Evolutionary conservation across 2,888 invertebrate genomes (phyloP).

Genomic region (Noctua pronuba): DNA sequence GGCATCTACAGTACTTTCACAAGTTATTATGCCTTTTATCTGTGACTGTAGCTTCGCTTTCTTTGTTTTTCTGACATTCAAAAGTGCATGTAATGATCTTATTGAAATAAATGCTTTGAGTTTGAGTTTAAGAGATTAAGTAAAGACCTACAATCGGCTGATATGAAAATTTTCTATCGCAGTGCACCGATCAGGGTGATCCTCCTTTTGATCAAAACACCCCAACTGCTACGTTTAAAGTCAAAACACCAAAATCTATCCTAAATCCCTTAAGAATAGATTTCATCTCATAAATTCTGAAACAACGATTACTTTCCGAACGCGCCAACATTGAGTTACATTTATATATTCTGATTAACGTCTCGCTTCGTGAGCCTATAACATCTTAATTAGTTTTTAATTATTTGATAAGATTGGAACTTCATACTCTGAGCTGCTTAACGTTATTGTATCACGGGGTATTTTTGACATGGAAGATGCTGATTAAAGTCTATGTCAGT

Average conservation of each 20-base stretch:
- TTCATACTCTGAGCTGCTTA: conserved; percentile 7
- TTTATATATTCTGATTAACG: conserved; percentile 66
- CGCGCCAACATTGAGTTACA: conserved; percentile 70
- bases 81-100: too few species aligned
- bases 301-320: conserved; percentile 36
- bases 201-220: background rate
- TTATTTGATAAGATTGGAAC: conserved; percentile 49
- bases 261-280: conserved; percentile 24
- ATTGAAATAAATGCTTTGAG: too few species aligned
- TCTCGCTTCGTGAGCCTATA: conserved; percentile 34
- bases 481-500: background rate
- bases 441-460: conserved; percentile 4
- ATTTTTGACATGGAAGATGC: background rate
- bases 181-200: background rate
- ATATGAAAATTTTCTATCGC: background rate
- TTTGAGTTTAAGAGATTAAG: background rate
- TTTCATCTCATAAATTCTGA: conserved; percentile 35
- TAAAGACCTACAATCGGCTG: background rate
- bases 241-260: conserved; percentile 8
- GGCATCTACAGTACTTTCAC: too few species aligned
- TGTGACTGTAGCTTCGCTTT: too few species aligned
- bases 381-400: conserved; percentile 53
- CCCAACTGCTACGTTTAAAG: background rate
- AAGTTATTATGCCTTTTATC: too few species aligned
- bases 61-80: too few species aligned